A percentile compares a stretch with the other conserved stretches of the same genome.
Evolutionary conservation across 2,888 invertebrate genomes (phyloP).

Genomic region (Drosophila stalkeri): DNA sequence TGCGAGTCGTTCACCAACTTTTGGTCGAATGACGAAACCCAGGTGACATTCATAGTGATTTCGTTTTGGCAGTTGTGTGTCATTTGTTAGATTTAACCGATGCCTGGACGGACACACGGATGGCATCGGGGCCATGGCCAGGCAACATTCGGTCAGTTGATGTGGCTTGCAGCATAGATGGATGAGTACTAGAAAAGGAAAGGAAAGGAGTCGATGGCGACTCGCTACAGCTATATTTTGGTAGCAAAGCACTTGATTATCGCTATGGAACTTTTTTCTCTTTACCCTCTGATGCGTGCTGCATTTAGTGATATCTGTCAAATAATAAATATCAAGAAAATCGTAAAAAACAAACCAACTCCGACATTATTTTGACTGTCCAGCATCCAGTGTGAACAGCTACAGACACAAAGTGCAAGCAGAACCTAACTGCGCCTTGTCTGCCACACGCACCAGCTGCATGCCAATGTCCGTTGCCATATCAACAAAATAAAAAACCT

Average conservation of each 20-base stretch:
- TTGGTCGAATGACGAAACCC: constrained; percentile 73
- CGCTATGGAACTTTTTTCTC: constrained; percentile 14
- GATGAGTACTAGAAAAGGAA: not conserved
- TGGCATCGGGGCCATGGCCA: constrained; percentile 21
- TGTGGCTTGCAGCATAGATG: constrained; percentile 26
- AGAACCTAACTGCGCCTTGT: constrained; percentile 35
- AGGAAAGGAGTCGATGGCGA: constrained; percentile 25
- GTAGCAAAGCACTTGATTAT: constrained; percentile 71
- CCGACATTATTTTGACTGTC: constrained; percentile 2
- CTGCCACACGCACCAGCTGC: constrained; percentile 64
- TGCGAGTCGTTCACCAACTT: constrained; percentile 46
- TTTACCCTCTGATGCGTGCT: not conserved
- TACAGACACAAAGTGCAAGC: constrained; percentile 11
- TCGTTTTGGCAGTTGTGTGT: constrained; percentile 82
- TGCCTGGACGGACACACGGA: constrained; percentile 53
- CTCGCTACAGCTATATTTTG: constrained; percentile 75
- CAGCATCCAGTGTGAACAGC: not conserved
- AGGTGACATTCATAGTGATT: constrained; percentile 81
- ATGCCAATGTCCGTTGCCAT: constrained; percentile 54
- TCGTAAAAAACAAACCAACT: constrained; percentile 3
- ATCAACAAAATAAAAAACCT: constrained; percentile 50
- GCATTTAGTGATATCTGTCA: constrained; percentile 57
- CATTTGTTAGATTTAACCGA: constrained; percentile 77
- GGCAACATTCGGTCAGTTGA: constrained; percentile 39
- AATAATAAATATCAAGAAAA: constrained; percentile 10